Conservation (phyloP, 2,113 vertebrate species). For the Blennius ocellaris region DNA sequence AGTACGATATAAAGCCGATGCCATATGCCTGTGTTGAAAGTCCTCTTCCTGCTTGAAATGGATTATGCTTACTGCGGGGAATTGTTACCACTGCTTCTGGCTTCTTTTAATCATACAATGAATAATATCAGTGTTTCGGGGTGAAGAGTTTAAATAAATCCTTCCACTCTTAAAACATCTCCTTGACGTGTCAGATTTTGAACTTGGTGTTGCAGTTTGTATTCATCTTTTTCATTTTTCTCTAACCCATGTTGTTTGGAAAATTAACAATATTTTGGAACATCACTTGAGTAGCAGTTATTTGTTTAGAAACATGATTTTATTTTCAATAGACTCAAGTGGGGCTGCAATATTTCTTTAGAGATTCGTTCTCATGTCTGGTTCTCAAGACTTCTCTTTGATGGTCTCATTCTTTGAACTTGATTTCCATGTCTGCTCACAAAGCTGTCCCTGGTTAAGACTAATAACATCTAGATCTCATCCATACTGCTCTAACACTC, state of each 20-base stretch:
- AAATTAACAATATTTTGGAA: constrained; percentile 33
- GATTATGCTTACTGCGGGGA: constrained; percentile 68
- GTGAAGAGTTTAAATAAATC: constrained; percentile 43
- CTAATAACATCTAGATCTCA: neutral
- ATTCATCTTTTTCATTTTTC: constrained; percentile 13
- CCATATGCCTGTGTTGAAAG: constrained; percentile 78
- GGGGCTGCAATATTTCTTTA: constrained; percentile 1
- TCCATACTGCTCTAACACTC: neutral
- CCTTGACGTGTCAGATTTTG: constrained; percentile 53
- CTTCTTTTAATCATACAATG: constrained; percentile 60
- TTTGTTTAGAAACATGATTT: constrained; percentile 34
- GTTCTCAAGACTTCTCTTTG: constrained; percentile 20
- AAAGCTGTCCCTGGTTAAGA: neutral
- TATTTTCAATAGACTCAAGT: constrained; percentile 15
- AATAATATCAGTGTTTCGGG: constrained; percentile 48
- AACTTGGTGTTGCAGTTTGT: constrained; percentile 45
- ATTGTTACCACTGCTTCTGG: constrained; percentile 46
- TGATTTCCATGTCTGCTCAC: constrained; percentile 12
- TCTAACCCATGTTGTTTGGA: constrained; percentile 36
- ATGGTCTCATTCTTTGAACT: constrained; percentile 12
- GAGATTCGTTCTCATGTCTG: constrained; percentile 17
- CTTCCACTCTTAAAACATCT: constrained; percentile 57
- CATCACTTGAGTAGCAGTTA: constrained; percentile 10
- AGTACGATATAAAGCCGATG: constrained; percentile 69
- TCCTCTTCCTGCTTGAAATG: constrained; percentile 70